Base-by-base conservation (phyloP, 2,113 vertebrate species). In the Phylloscopus whistleri region DNA sequence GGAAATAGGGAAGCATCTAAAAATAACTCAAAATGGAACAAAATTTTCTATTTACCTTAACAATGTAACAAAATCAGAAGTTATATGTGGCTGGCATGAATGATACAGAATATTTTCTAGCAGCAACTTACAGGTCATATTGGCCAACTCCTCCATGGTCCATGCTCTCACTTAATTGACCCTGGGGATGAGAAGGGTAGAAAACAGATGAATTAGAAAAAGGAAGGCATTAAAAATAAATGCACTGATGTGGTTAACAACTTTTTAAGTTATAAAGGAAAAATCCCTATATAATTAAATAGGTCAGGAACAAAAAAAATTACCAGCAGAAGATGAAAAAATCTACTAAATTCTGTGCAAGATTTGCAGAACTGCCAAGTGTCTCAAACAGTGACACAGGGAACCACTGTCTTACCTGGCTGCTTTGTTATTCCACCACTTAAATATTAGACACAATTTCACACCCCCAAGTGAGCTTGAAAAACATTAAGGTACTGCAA, bases 121-220 rank as follows among this genome's bases (percentile, higher is more conserved):
- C 85, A 91, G 83, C 56, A 94, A 99, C 99, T 99, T 98, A 99
- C 99, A 99, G 99, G 92, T 99, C 99, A 97, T 99, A 99, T 94
- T 98, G 97, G 97, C 97, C 97, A 94, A 99, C 98, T 97, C 98
- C 98, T 97, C 99, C 99, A 94, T 99, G 99, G 93, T 99, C 99
- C 99, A 99, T 99, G 97, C 98, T 98, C 96, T 99, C 99, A 97
- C 97, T 98, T 97, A 99, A 98, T 78, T 99, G 98, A 96, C 96
- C 97, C 99, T 99, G 96, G 67, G 97, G 90, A 90, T 81, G 93
- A 97, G 90, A 97, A 73, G 72, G 91, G 96, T 88, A 95, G 39
- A 96, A 84, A n/a, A 78, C 95, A 95, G 66, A 96, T 62, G 41
- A 69, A 93, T 95, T 69, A 82, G 13, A 53, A 41, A 26, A 39